Base-by-base conservation (phyloP, 1,140 invertebrate species). In the Scaptomyza pallida region DNA sequence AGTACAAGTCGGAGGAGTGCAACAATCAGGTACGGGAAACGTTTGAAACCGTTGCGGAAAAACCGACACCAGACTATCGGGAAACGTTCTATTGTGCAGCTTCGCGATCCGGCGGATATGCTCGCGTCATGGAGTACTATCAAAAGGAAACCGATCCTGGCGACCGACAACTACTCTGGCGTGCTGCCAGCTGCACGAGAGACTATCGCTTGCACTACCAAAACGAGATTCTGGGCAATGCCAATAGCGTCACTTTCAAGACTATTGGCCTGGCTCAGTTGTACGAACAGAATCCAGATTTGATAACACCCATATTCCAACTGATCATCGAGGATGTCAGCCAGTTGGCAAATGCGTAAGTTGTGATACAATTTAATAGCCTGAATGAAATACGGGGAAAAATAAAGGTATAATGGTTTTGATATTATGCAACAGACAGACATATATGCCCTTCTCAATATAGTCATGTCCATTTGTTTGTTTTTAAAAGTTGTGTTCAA, bases 11-110 rank as follows among this genome's bases (percentile, higher is more conserved):
- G 5, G 60, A 90, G 5, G 60, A 90, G 6, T 95, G 94, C 64
- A 72, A 91, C 19, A 45, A 68, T 21, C 33, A 90, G 26, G 62
- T 91, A 0, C 48, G 44, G 8, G 23, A 64, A 0, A 17, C 19
- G 62, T 89, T 77, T 12, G 13, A 40, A 5, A 21, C 10, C 0
- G 12, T 41, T 0, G 2, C 1, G 0, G 57, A 57, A 6, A 68
- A 55, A 4, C 77, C 93, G 12, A 82, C 92, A 2, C 86, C 92
- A 15, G 93, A 94, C 62, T 91, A 93, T 82, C 92, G 93, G 8
- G 92, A 92, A 44, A 93, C 93, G 63, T 93, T 93, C 2, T 94
- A 94, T 78, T 94, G 94, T 75, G 91, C 75, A 19, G 94, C 92
- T 33, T 75, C 93, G 0, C 73, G 92, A 8, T 65, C 92, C 10